phyloP scores from a whole-genome alignment of 1,140 invertebrate genomes.

The Penaeus vannamei region DNA sequence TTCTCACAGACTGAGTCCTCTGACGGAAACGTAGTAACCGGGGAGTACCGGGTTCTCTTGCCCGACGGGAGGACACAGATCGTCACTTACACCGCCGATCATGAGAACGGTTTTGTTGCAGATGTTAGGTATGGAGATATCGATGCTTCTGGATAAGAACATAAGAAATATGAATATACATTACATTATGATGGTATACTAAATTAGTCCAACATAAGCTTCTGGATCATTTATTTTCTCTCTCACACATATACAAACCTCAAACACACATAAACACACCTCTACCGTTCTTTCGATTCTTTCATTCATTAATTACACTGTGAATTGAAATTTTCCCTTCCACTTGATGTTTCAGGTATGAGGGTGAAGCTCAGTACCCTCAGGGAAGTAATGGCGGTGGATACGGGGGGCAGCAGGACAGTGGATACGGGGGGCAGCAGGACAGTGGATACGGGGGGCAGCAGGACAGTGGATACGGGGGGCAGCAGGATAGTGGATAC shows the following conservation, averaged over 20 bases:
- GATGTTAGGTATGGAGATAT: conserved; percentile 45
- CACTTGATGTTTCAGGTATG: conserved; percentile 29
- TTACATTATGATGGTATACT: too few species aligned
- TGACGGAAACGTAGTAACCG: conserved; percentile 59
- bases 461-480: not conserved
- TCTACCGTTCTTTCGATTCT: too few species aligned
- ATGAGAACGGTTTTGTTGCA: conserved; percentile 51
- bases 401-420: not conserved
- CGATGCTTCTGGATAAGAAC: too few species aligned
- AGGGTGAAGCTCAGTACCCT: conserved; percentile 58
- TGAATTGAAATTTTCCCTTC: too few species aligned
- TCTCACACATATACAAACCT: too few species aligned
- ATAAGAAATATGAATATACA: too few species aligned
- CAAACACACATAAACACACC: too few species aligned
- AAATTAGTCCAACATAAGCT: too few species aligned
- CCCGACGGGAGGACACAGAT: conserved; percentile 61
- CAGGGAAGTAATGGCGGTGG: not conserved
- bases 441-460: not conserved
- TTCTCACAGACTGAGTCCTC: conserved; percentile 56
- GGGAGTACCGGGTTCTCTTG: conserved; percentile 59
- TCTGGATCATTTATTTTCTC: too few species aligned
- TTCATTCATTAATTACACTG: too few species aligned
- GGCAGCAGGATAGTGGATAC: not conserved
- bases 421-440: not conserved
- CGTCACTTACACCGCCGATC: conserved; percentile 58